phyloP scores from a whole-genome alignment of 1,140 invertebrate species.

The Diuraphis noxia region DNA sequence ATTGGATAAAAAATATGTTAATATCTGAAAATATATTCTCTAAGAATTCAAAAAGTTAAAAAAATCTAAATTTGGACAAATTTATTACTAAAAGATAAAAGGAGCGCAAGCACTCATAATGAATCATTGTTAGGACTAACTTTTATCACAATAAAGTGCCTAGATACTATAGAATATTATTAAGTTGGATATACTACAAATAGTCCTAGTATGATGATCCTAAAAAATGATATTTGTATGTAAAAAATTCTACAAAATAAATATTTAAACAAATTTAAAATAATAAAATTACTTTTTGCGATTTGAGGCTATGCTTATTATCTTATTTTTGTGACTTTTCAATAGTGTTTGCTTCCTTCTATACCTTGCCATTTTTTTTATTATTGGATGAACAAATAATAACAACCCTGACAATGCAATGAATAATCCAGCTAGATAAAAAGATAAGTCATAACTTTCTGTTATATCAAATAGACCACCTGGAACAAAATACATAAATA shows the following conservation, averaged over 20 bases:
- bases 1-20: too few species aligned
- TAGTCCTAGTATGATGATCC: background rate
- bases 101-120: too few species aligned
- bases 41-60: too few species aligned
- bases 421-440: conserved; percentile 75
- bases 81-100: too few species aligned
- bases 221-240: background rate
- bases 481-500: conserved; percentile 58
- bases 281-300: conserved; percentile 34
- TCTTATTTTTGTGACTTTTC: conserved; percentile 34
- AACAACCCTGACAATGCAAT: conserved; percentile 76
- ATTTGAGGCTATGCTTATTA: conserved; percentile 17
- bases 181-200: background rate
- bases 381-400: conserved; percentile 61
- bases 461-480: conserved; percentile 74
- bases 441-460: conserved; percentile 72
- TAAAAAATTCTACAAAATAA: background rate
- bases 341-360: conserved; percentile 28
- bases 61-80: too few species aligned
- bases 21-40: too few species aligned
- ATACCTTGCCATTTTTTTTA: conserved; percentile 45
- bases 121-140: too few species aligned
- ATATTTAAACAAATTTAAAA: conserved; percentile 2
- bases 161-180: too few species aligned
- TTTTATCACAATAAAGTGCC: too few species aligned